These are phyloP conservation scores for Danio albolineatus DNA, from an alignment of 2,797 vertebrate genomes.

Conservation along the genomic window DNA sequence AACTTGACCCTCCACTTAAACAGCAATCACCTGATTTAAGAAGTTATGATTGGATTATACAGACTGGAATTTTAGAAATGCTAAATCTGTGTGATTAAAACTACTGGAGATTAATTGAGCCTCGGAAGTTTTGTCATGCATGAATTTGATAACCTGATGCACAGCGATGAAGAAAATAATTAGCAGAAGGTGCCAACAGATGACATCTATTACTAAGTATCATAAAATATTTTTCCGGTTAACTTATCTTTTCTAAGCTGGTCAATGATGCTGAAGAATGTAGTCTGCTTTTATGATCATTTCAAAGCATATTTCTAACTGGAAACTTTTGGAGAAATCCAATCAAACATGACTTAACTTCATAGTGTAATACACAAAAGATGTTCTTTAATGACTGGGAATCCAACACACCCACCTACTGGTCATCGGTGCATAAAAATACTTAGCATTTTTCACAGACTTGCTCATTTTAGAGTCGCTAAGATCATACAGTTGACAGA, in stretches of 20 bases:
- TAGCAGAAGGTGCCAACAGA: constrained; percentile 15
- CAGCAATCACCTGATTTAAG: constrained; percentile 9
- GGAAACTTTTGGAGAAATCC: background rate
- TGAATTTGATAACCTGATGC: constrained; percentile 12
- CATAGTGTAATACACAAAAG: constrained; percentile 36
- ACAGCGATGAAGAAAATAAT: background rate
- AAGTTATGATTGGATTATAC: constrained; percentile 22
- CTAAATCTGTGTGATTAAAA: constrained; percentile 20
- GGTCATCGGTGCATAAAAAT: constrained; percentile 65
- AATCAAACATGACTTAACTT: constrained; percentile 26
- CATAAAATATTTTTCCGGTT: background rate
- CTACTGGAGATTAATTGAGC: constrained; percentile 8
- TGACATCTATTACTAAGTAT: constrained; percentile 17
- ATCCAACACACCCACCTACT: constrained; percentile 72
- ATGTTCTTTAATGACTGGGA: constrained; percentile 58
- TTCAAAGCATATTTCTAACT: constrained; percentile 16
- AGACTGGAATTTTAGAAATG: constrained; percentile 13
- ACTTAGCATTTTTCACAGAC: constrained; percentile 50
- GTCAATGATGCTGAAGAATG: constrained; percentile 8
- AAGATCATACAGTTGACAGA: background rate
- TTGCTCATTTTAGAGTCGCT: background rate
- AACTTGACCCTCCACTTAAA: background rate
- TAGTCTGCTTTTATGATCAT: background rate
- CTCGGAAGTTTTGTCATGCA: background rate
- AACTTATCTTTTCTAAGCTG: constrained; percentile 1